phyloP scores from a whole-genome alignment of 2,113 vertebrate genomes.

The Paraplagusia blochii region DNA sequence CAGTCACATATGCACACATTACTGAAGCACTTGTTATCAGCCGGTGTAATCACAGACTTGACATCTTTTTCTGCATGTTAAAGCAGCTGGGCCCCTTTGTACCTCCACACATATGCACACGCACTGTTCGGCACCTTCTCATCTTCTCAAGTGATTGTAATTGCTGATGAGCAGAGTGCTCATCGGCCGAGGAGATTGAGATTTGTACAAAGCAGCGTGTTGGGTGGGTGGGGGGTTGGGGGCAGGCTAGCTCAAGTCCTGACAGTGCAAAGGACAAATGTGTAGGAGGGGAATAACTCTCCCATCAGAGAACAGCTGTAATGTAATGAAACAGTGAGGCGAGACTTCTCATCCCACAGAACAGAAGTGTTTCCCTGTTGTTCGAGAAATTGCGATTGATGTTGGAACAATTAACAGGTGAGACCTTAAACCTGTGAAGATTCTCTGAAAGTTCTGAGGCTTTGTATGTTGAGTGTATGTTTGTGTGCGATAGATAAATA shows the following conservation, averaged over 20 bases:
- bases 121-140: conserved; percentile 5
- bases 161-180: conserved; percentile 56
- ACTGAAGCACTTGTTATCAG: conserved; percentile 58
- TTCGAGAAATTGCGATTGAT: conserved; percentile 7
- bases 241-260: conserved; percentile 38
- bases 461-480: not conserved
- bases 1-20: conserved; percentile 35
- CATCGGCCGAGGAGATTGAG: conserved; percentile 58
- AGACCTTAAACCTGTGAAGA: conserved; percentile 9
- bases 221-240: not conserved
- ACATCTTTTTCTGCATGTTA: conserved; percentile 72
- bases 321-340: conserved; percentile 53
- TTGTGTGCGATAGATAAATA: no score
- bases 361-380: conserved; percentile 19
- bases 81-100: conserved; percentile 59
- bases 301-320: conserved; percentile 23
- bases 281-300: conserved; percentile 51
- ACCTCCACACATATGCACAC: conserved; percentile 13
- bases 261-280: conserved; percentile 56
- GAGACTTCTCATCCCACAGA: conserved; percentile 28
- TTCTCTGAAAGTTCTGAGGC: not conserved
- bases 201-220: conserved; percentile 31
- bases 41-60: conserved; percentile 63
- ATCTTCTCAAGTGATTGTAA: conserved; percentile 42
- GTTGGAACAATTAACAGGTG: conserved; percentile 5